Evolutionary conservation across 2,797 vertebrate genomes (phyloP), one percentile per base, ranked within the genome.

Genomic region (Epinephelus awoara): DNA sequence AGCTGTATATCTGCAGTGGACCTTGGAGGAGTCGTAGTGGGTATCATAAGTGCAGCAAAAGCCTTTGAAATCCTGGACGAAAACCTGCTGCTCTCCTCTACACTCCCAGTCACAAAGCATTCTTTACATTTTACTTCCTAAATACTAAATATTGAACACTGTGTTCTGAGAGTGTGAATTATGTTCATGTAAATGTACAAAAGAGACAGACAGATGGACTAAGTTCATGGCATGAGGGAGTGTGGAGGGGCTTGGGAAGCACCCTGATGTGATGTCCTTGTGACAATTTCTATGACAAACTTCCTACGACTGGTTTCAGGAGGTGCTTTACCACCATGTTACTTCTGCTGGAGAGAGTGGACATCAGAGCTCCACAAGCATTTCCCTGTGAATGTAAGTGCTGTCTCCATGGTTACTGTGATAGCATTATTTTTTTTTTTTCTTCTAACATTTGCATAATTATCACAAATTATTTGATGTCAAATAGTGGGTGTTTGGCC

Each of bases 401-500:
- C 38, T 2, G 57, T 85, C 58, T 69, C 67, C 57, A 81, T 76
- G 67, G 71, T 51, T 72, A 81, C 67, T n/a, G 18, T 42, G 62
- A 58, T 52, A 8, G 11, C 27, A 70, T 47, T 38, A 40, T n/a
- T 29, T 46, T 73, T 61, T 49, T 57, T 40, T 46, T 73, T 61
- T 49, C 52, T 40, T 29, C 27, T 21, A 21, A 25, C 40, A 72
- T 61, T 67, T 71, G 13, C 52, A 79, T 68, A 59, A 77, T 81
- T 79, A 65, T 79, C 40, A 64, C 21, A 21, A 82, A 75, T 72
- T 50, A 79, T 61, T 67, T 75, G 15, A 70, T 66, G 51, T 80
- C 29, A 58, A 67, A 74, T 4, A 51, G 62, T 75, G 46, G 64
- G 47, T 64, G 62, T 64, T 73, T 70, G 46, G 52, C 61, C 55